Conservation (phyloP, 1,140 invertebrate genomes). For the Yoshiicerus persimilis region DNA sequence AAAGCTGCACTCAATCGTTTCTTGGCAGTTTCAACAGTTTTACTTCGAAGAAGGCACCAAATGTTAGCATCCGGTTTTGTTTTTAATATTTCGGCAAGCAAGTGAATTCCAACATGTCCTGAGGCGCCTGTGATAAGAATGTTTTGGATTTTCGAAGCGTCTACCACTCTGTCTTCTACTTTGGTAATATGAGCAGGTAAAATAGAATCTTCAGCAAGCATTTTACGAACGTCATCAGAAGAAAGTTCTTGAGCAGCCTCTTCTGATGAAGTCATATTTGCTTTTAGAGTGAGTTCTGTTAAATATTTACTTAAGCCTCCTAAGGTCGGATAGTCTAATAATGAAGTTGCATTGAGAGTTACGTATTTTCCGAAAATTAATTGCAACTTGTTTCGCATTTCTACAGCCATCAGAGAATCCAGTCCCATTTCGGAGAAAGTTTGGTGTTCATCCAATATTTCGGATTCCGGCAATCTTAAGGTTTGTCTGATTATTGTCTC, state of each 20-base stretch:
- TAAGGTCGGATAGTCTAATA: background rate
- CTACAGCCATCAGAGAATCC: slow-evolving; percentile 19
- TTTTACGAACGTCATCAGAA: background rate
- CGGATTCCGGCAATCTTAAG: background rate
- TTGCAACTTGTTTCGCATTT: slow-evolving; percentile 22
- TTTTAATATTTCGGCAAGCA: background rate
- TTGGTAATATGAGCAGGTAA: background rate
- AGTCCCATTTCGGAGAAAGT: slow-evolving; percentile 13
- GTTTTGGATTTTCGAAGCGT: background rate
- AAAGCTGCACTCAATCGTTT: background rate
- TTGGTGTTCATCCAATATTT: background rate
- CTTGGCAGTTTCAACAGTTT: background rate
- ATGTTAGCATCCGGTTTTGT: background rate
- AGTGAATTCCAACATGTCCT: slow-evolving; percentile 1
- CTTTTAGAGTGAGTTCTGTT: background rate
- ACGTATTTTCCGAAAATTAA: background rate
- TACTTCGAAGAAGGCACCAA: background rate
- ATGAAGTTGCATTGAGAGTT: background rate
- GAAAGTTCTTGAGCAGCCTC: background rate
- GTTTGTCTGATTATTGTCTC: background rate
- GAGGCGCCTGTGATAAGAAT: slow-evolving; percentile 29
- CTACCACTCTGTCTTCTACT: background rate
- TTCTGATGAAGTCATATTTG: background rate
- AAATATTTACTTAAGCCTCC: background rate
- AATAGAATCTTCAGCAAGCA: background rate